Evolutionary conservation across 2,113 vertebrate genomes (phyloP), one percentile per base, ranked within the genome.

Genomic region (Pteronura brasiliensis): DNA sequence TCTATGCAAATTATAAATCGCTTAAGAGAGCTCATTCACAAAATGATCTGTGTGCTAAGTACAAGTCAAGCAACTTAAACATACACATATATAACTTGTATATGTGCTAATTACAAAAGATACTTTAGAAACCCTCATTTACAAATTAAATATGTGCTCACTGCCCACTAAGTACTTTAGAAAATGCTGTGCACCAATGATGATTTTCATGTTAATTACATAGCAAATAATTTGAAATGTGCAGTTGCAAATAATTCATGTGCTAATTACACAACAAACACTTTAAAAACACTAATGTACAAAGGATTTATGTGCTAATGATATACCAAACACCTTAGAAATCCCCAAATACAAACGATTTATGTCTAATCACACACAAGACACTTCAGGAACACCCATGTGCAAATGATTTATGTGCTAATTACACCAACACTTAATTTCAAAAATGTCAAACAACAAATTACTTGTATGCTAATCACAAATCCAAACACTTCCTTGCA

Each of bases 381-480:
- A 84, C 76, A 85, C 88, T 93, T 79, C 63, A 59, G 87, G 87
- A 92, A 96, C 57, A 76, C 81, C 80, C 79, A 80, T 81, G 83
- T 87, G 36, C 92, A 95, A 95, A 86, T 96, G 97, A 97, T 96
- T 95, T 96, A 98, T 95, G 86, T 97, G 94, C 96, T 97, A 95
- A 97, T 97, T 97, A 98, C 92, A 95, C 42, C 87, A 88, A 92
- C 21, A 39, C 74, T 96, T 96, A 89, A 96, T 98, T 97, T 93
- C 42, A 74, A 95, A 98, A 95, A 93, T 90, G 71, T 90, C 81
- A 91, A 86, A 97, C 83, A 94, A 96, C 94, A 93, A 94, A 96
- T 96, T 92, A 65, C 86, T 93, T 93, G 69, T 84, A 61, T 88
- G 88, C 91, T 96, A 81, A 93, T 95, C 95, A 93, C 89, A 92